A percentile compares a stretch with the other conserved stretches of the same genome.
Conservation (phyloP, 1,140 invertebrate species). For the Asbolus verrucosus region DNA sequence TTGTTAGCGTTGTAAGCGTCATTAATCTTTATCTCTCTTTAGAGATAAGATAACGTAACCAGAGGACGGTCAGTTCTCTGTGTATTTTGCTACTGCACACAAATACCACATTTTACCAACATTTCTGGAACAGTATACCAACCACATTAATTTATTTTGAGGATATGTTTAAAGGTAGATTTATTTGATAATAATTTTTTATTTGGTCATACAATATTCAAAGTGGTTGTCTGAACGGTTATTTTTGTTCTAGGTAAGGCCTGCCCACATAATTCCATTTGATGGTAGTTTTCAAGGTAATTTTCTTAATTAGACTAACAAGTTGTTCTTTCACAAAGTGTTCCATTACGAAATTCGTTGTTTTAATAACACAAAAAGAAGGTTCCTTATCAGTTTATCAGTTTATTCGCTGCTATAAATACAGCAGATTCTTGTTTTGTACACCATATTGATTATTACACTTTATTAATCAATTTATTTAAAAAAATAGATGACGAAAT, state of each 20-base stretch:
- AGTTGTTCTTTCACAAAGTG: background rate
- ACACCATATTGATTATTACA: background rate
- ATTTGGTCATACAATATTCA: background rate
- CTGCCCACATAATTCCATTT: background rate
- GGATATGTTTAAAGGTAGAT: constrained; percentile 15
- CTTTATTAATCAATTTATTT: no score
- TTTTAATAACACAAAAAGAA: background rate
- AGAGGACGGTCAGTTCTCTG: constrained; percentile 35
- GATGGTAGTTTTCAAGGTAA: constrained; percentile 25
- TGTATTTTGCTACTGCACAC: constrained; percentile 22
- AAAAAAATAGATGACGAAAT: no score
- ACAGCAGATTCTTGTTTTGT: no score
- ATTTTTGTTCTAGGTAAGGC: constrained; percentile 30
- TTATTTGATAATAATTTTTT: background rate
- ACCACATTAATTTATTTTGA: background rate
- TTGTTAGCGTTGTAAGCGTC: constrained; percentile 9
- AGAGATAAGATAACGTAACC: constrained; percentile 24
- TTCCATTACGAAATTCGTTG: background rate
- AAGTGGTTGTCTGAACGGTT: background rate
- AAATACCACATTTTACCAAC: constrained; percentile 4
- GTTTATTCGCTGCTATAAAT: background rate
- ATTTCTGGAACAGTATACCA: background rate
- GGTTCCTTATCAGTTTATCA: constrained; percentile 6
- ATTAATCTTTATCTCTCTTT: constrained; percentile 17
- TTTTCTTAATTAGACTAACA: constrained; percentile 19